Evolutionary conservation across 1,140 invertebrate genomes (phyloP).

Genomic region (Oppia nitens): DNA sequence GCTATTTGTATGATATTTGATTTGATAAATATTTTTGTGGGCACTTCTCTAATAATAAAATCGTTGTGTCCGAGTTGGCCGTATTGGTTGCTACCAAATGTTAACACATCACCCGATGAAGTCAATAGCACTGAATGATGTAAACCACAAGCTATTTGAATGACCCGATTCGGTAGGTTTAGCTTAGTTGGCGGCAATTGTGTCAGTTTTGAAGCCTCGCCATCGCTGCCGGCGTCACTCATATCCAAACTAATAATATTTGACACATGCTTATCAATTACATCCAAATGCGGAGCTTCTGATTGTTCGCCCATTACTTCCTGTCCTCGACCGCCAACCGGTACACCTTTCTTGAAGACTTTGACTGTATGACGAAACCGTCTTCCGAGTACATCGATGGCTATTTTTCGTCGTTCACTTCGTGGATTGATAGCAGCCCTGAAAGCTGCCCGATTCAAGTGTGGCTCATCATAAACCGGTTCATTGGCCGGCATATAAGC

Average conservation of each 20-base stretch:
- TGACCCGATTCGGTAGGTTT: conserved; percentile 41
- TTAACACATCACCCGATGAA: conserved; percentile 53
- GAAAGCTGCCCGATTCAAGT: not conserved
- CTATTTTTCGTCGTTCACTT: not conserved
- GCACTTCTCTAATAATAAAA: conserved; percentile 18
- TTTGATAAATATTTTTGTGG: conserved; percentile 2
- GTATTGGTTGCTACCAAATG: conserved; percentile 72
- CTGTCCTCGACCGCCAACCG: not conserved
- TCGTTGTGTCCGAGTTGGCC: conserved; percentile 74
- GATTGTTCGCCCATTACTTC: not conserved
- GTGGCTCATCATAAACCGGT: not conserved
- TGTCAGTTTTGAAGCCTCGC: conserved; percentile 38
- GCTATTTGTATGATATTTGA: conserved; percentile 51
- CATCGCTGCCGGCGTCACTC: conserved; percentile 26
- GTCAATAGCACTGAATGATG: conserved; percentile 56
- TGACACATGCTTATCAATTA: not conserved
- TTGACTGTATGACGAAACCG: not conserved
- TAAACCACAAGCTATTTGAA: conserved; percentile 69
- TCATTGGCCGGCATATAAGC: not conserved
- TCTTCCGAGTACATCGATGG: not conserved
- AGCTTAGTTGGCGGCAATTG: conserved; percentile 53
- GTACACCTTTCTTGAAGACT: not conserved
- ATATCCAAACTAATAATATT: not conserved
- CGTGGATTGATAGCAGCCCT: not conserved
- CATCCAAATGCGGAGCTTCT: not conserved